Evolutionary conservation across 2,888 invertebrate species (phyloP), one percentile per base, ranked within the genome.

Genomic region (Drosophila cracens): DNA sequence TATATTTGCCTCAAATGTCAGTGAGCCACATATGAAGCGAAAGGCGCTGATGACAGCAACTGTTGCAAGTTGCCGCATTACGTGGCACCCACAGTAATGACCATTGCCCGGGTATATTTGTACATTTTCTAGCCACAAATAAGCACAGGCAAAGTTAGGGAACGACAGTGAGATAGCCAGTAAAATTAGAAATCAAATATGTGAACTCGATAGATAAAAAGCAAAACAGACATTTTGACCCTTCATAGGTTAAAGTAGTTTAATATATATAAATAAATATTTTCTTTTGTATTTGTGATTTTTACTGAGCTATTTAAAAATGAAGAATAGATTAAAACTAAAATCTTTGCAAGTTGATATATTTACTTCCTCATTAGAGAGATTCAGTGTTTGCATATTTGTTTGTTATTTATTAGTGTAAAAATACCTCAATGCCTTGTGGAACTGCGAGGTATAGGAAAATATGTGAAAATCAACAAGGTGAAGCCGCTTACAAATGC

Each of bases 51-150:
- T 70, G 79, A 60, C 71, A 67, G 72, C 69, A 80, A 67, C 81
- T 62, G 81, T 72, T 76, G 70, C 61, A 66, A 34, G 52, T 57
- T 69, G 66, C 60, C 67, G 64, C 66, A 66, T 40, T 53, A 61
- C 51, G 59, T 62, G 62, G 52, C 60, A 67, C 68, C 78, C 76
- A 71, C 80, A 69, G 68, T 79, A 69, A 71, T 58, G 52, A 31
- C 65, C 38, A 58, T 34, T 48, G 21, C 48, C 4, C 38, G 21
- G 11, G 21, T 43, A 49, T 49, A 73, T 43, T 76, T 78, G 62
- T 63, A 61, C 46, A 72, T 60, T 65, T 43, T 65, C 51, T 36
- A 29, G 49, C 72, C 72, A 48, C 72, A 68, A 29, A 25, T 56
- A 10, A 59, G 58, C 51, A 40, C 16, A 7, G 58, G 11, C 4